A percentile compares a stretch with the other conserved stretches of the same genome.
Evolutionary conservation across 2,797 vertebrate genomes (phyloP).

Genomic region (Knipowitschia caucasica): DNA sequence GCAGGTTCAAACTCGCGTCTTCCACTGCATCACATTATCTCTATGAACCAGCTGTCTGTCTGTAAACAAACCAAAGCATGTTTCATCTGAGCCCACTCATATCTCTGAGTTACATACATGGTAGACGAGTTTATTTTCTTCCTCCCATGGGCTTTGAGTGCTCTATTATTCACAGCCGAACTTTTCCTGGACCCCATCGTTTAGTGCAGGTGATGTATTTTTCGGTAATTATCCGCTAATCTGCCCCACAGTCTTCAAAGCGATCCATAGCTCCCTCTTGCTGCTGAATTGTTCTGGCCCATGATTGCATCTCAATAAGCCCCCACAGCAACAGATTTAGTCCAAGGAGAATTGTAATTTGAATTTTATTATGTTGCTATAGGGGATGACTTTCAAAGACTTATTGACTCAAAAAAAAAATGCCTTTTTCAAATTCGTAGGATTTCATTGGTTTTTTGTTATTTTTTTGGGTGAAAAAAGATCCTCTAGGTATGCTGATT

Average conservation of each 20-base stretch:
- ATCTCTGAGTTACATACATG: conserved; percentile 48
- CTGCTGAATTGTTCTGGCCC: conserved; percentile 46
- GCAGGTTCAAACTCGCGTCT: conserved; percentile 35
- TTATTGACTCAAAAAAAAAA: neutral
- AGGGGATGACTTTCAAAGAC: conserved; percentile 14
- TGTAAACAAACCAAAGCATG: conserved; percentile 61
- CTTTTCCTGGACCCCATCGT: conserved; percentile 38
- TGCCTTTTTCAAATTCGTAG: conserved; percentile 24
- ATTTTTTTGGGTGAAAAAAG: conserved; percentile 20
- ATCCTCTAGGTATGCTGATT: conserved; percentile 25
- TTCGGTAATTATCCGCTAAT: conserved; percentile 62
- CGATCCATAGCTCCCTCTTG: conserved; percentile 43
- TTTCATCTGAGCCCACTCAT: conserved; percentile 37
- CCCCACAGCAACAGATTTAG: conserved; percentile 13
- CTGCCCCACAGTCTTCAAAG: conserved; percentile 38
- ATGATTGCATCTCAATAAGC: conserved; percentile 44
- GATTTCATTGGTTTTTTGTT: neutral
- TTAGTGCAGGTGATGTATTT: conserved; percentile 69
- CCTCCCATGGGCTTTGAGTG: conserved; percentile 57
- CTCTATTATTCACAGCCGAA: conserved; percentile 61
- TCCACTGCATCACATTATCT: conserved; percentile 57
- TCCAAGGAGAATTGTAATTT: conserved; percentile 26
- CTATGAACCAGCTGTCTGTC: conserved; percentile 46
- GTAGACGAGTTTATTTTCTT: conserved; percentile 52
- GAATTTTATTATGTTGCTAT: conserved; percentile 14